Evolutionary conservation across 2,888 invertebrate species (phyloP), one percentile per base, ranked within the genome.

Genomic region (Sicus ferrugineus): DNA sequence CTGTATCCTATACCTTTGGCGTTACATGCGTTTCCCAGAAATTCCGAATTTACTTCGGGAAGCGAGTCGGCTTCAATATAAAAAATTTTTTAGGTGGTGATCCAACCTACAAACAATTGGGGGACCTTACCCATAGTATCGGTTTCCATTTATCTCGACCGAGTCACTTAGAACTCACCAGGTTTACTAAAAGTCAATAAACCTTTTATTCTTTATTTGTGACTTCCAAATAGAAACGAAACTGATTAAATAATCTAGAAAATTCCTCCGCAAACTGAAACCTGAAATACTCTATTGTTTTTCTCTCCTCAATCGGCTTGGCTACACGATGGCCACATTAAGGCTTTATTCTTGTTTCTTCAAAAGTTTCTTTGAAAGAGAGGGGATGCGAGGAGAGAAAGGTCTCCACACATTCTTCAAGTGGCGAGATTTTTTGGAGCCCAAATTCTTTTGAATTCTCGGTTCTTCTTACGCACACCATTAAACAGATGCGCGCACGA

Each of bases 51-150:
- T 28, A 31, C 16, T 31, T 64, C 50, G 16, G 16, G 16, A 54
- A 54, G 28, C 19, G 0, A 54, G 23, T 19, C n/a, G n/a, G n/a
- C n/a, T n/a, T 14, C 7, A 54, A 19, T 54, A 11, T 9, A 14
- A 54, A 23, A 42, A 26, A 16, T 38, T 5, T 21, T 38, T 61
- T 6, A n/a, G 16, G 2, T 0, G n/a, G 26, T 3, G 23, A 34
- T 34, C 28, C 54, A 65, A 65, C 65, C 65, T 65, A 65, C 52
- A 38, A 26, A 42, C 14, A 42, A 42, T 7, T 16, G 1, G 30
- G 28, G 21, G 48, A 52, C 19, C 23, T 63, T 38, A 65, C 65
- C 65, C 26, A 21, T 54, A 14, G 65, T 19, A 16, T 65, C 52
- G 11, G 21, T 26, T n/a, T 65, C 65, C 65, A 65, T 65, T n/a